Evolutionary conservation across 2,113 vertebrate genomes (phyloP).

Genomic region (Vidua macroura): DNA sequence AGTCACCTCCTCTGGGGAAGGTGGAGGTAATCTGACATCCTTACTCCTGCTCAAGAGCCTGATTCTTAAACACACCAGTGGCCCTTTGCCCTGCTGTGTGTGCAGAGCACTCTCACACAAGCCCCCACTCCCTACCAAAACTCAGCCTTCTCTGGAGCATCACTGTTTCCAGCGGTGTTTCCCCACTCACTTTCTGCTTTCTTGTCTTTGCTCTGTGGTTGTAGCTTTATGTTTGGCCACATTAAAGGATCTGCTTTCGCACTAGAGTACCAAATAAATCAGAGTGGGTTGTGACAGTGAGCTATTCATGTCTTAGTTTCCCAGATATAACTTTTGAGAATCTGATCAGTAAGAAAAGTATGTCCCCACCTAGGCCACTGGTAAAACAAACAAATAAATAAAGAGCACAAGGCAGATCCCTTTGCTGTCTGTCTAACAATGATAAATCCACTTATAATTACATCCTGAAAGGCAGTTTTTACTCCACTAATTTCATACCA

Average conservation of each 20-base stretch:
- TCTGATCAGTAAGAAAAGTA: not conserved
- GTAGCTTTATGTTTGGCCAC: not conserved
- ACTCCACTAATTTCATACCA: not conserved
- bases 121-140: not conserved
- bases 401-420: not conserved
- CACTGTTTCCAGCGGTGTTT: fast-evolving
- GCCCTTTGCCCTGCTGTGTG: not conserved
- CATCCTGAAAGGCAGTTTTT: slow-evolving; percentile 14
- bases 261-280: not conserved
- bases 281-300: not conserved
- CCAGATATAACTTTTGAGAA: not conserved
- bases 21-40: not conserved
- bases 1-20: not conserved
- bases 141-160: not conserved
- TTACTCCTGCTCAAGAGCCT: not conserved
- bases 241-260: not conserved
- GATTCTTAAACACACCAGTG: fast-evolving
- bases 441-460: slow-evolving; percentile 10
- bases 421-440: not conserved
- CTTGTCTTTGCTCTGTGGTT: not conserved
- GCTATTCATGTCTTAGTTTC: not conserved
- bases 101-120: not conserved
- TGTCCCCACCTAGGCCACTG: not conserved
- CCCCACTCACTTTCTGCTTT: not conserved
- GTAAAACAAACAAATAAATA: not conserved